These are phyloP conservation scores for Acronicta psi DNA, from an alignment of 2,888 invertebrate species.

Conservation along the genomic window DNA sequence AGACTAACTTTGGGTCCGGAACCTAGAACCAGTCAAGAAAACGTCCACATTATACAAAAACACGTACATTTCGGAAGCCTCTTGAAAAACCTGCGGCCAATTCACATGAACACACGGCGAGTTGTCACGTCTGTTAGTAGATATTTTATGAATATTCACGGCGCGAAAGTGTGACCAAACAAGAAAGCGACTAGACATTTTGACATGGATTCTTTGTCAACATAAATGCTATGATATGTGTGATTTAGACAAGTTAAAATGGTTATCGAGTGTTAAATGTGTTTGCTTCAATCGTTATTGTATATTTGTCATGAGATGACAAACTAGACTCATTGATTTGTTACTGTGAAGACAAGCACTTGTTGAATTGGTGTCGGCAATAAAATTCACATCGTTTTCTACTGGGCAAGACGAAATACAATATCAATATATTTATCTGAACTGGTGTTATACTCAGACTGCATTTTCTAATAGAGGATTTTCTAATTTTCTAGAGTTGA, in stretches of 20 bases:
- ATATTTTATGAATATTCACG: constrained; percentile 45
- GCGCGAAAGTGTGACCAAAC: constrained; percentile 40
- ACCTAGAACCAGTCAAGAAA: constrained; percentile 7
- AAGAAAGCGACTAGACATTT: constrained; percentile 31
- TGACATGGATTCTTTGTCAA: constrained; percentile 36
- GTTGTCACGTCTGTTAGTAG: constrained; percentile 13
- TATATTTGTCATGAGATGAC: constrained; percentile 19
- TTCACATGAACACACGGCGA: constrained; percentile 1
- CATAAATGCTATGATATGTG: constrained; percentile 32
- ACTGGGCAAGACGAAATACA: too few relatives aligned
- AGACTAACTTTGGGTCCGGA: neutral
- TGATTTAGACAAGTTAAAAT: constrained; percentile 20
- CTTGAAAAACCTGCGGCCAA: constrained; percentile 19
- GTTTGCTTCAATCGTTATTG: constrained; percentile 27
- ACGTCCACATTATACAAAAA: constrained; percentile 37
- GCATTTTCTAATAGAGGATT: too few relatives aligned
- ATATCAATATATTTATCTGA: too few relatives aligned
- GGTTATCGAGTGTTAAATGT: constrained; percentile 37
- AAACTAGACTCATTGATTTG: constrained; percentile 22
- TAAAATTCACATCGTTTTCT: neutral
- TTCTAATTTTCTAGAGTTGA: too few relatives aligned
- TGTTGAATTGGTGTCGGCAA: neutral
- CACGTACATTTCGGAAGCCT: constrained; percentile 24
- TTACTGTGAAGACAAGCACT: constrained; percentile 7
- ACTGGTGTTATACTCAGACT: too few relatives aligned